These are phyloP conservation scores for Cliona cf. orientalis DNA, from an alignment of 37 sponge, comb jelly and placozoan species.

Conservation along the genomic window DNA sequence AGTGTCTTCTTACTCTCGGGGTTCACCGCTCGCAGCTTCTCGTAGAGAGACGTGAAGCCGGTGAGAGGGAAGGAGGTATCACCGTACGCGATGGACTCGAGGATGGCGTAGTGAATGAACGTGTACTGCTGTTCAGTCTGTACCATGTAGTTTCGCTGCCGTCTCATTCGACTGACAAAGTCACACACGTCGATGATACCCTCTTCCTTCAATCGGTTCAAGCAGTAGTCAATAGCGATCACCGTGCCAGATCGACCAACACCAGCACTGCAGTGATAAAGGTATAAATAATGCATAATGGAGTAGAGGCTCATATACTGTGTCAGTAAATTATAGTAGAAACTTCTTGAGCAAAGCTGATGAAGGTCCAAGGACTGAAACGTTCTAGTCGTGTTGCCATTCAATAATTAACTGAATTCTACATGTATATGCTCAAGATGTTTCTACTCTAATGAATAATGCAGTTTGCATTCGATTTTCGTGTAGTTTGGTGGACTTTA, in stretches of 20 bases:
- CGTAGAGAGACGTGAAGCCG: slow-evolving; percentile 16
- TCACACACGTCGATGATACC: slow-evolving; percentile 57
- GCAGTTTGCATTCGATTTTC: too few species aligned
- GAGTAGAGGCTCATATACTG: too few species aligned
- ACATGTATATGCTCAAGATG: too few species aligned
- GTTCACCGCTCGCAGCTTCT: slow-evolving; percentile 13
- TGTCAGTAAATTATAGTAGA: too few species aligned
- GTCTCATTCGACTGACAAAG: slow-evolving; percentile 61
- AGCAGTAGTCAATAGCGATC: slow-evolving; percentile 71
- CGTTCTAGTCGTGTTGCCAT: too few species aligned
- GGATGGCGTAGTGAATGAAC: slow-evolving; percentile 81
- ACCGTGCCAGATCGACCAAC: slow-evolving; percentile 79
- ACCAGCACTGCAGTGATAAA: slow-evolving; percentile 84
- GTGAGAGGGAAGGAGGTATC: slow-evolving; percentile 43
- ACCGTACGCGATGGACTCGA: slow-evolving; percentile 77
- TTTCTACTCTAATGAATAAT: too few species aligned
- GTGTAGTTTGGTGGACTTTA: too few species aligned
- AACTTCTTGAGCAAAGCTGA: too few species aligned
- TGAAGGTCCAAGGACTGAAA: too few species aligned
- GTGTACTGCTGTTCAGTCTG: slow-evolving; percentile 83
- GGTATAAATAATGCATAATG: too few species aligned
- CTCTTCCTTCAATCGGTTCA: slow-evolving; percentile 53
- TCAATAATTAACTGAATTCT: too few species aligned
- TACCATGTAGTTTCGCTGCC: slow-evolving; percentile 80
- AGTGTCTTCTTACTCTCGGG: not conserved